Evolutionary conservation across 2,113 vertebrate species (phyloP).

Genomic region (Varanus komodoensis): DNA sequence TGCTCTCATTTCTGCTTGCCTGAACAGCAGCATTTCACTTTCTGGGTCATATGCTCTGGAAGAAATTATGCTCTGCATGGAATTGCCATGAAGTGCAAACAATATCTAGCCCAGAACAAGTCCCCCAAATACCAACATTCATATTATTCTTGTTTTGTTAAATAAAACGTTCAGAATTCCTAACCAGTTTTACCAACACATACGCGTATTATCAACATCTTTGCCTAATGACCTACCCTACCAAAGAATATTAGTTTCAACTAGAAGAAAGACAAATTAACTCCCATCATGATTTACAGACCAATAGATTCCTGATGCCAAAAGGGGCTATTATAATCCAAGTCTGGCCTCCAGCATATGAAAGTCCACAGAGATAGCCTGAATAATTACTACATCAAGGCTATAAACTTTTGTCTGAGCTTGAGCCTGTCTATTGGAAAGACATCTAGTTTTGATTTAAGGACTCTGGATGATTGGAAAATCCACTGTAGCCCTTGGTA

Average conservation of each 20-base stretch:
- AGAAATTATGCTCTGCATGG: not conserved
- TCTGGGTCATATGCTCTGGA: not conserved
- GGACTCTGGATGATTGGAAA: constrained; percentile 29
- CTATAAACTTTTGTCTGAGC: constrained; percentile 25
- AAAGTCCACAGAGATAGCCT: not conserved
- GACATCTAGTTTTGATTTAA: constrained; percentile 40
- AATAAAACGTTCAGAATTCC: not conserved
- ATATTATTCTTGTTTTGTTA: not conserved
- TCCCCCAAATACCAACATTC: not conserved
- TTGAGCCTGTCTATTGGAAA: constrained; percentile 28
- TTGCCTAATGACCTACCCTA: not conserved
- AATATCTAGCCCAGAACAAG: not conserved
- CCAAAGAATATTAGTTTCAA: constrained; percentile 14
- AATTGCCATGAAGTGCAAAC: not conserved
- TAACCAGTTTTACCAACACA: not conserved
- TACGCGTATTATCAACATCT: constrained; percentile 1
- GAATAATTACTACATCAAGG: constrained; percentile 28
- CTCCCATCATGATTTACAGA: constrained; percentile 26
- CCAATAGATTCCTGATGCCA: constrained; percentile 22
- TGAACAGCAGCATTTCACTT: not conserved
- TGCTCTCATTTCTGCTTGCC: constrained; percentile 10
- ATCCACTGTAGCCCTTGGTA: constrained; percentile 7
- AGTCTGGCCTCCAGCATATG: constrained; percentile 3
- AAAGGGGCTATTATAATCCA: constrained; percentile 21
- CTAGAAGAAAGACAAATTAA: constrained; percentile 16